Percentiles rank a stretch among this genome's conserved stretches.
Conservation (phyloP, 1,140 invertebrate genomes). For the Bactericera cockerelli region DNA sequence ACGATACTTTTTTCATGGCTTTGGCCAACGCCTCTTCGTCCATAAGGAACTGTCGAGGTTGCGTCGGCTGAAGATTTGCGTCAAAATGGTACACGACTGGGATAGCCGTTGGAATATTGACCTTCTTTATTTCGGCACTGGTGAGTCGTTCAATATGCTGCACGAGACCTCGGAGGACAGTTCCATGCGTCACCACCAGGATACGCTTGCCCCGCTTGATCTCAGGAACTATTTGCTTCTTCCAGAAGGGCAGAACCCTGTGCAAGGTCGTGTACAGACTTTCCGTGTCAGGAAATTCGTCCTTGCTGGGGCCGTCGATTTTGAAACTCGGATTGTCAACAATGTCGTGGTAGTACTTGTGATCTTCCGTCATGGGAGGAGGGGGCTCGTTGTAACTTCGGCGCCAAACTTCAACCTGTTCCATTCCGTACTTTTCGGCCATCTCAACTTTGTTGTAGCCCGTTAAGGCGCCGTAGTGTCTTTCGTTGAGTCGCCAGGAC, state of each 20-base stretch:
- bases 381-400: constrained; percentile 83
- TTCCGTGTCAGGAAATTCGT: constrained; percentile 44
- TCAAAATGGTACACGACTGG: constrained; percentile 52
- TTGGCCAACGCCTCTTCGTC: too few species aligned
- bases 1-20: too few species aligned
- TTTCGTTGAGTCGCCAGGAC: constrained; percentile 53
- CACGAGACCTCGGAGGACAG: constrained; percentile 48
- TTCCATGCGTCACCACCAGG: constrained; percentile 52
- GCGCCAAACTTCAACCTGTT: constrained; percentile 52
- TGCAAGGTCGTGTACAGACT: constrained; percentile 47
- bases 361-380: constrained; percentile 67
- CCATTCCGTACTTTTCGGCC: constrained; percentile 48
- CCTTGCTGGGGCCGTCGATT: constrained; percentile 19
- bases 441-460: constrained; percentile 54
- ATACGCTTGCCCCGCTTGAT: constrained; percentile 42
- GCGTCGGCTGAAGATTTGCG: too few species aligned
- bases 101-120: constrained; percentile 59
- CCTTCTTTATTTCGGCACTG: constrained; percentile 42
- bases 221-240: constrained; percentile 41
- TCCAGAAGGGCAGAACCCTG: constrained; percentile 47
- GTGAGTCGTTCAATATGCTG: constrained; percentile 46
- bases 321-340: constrained; percentile 34
- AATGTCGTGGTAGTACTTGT: constrained; percentile 60
- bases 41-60: too few species aligned
- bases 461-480: constrained; percentile 55